Evolutionary conservation across 2,797 vertebrate genomes (phyloP).

Genomic region (Botia kubotai): DNA sequence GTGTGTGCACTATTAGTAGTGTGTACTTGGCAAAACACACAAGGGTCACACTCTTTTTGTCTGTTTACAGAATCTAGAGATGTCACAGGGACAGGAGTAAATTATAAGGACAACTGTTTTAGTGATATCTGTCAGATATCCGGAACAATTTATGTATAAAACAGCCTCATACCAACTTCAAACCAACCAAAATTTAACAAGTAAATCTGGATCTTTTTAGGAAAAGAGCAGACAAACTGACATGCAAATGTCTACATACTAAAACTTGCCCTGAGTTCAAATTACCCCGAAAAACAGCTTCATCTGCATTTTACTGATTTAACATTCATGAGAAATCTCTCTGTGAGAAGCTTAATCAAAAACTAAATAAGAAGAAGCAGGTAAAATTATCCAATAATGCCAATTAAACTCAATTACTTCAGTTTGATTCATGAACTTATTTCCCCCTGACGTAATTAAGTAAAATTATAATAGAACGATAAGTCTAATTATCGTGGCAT

Average conservation of each 20-base stretch:
- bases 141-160: background rate
- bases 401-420: slow-evolving; percentile 25
- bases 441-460: background rate
- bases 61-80: too few species aligned
- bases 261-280: background rate
- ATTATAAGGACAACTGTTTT: too few species aligned
- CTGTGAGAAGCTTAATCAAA: slow-evolving; percentile 27
- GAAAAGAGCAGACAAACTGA: slow-evolving; percentile 39
- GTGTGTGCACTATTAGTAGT: too few species aligned
- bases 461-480: background rate
- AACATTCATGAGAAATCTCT: slow-evolving; percentile 31
- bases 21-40: too few species aligned
- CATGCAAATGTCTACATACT: slow-evolving; percentile 38
- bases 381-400: slow-evolving; percentile 24
- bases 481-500: background rate
- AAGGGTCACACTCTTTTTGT: too few species aligned
- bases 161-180: background rate
- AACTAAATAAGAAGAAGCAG: slow-evolving; percentile 18
- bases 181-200: background rate
- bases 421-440: slow-evolving; percentile 5
- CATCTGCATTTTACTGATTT: background rate
- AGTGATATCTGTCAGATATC: background rate
- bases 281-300: background rate
- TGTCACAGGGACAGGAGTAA: too few species aligned
- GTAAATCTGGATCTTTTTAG: slow-evolving; percentile 51